Evolutionary conservation across 2,888 invertebrate species (phyloP), one percentile per base, ranked within the genome.

Genomic region (Scaptomyza polygonia): DNA sequence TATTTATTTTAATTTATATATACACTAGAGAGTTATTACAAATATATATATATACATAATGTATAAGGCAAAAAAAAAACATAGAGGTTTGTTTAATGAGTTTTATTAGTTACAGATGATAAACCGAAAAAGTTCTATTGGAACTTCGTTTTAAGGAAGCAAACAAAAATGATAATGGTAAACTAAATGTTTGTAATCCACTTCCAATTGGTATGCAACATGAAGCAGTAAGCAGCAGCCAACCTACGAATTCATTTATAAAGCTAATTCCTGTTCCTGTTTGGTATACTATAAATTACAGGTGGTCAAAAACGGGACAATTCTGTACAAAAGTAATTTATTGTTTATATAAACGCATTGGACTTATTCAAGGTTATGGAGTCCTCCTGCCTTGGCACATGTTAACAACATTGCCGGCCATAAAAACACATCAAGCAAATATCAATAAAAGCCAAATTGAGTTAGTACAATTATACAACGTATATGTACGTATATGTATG

Each of bases 1-100:
- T 90, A 90, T 90, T 90, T 90, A 90, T 90, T 90, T 90, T 90
- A 90, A 90, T 90, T 90, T 90, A 91, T 91, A 82, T 82, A 90
- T 91, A 90, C 90, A 90, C 89, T 90, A 90, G 90, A 90, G 88
- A 89, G 88, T 91, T 90, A 90, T 89, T 82, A 90, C 86, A 89
- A 89, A 85, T 84, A 85, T 81, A 85, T 86, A 85, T 86, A 84
- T 83, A 90, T 86, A 89, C 79, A 82, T 88, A 89, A 80, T 85
- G 83, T 86, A 86, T 89, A 89, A 89, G 89, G 76, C 71, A 72
- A 84, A 80, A 74, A 34, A 25, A 54, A 6, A n/a, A n/a, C n/a
- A n/a, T n/a, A n/a, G 29, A 45, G 11, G n/a, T 14, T 11, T 5
- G 30, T 25, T 8, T 25, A n/a, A n/a, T 3, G 7, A 40, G 51